These are phyloP conservation scores for Nebria salina DNA, from an alignment of 2,888 invertebrate genomes.

Conservation along the genomic window DNA sequence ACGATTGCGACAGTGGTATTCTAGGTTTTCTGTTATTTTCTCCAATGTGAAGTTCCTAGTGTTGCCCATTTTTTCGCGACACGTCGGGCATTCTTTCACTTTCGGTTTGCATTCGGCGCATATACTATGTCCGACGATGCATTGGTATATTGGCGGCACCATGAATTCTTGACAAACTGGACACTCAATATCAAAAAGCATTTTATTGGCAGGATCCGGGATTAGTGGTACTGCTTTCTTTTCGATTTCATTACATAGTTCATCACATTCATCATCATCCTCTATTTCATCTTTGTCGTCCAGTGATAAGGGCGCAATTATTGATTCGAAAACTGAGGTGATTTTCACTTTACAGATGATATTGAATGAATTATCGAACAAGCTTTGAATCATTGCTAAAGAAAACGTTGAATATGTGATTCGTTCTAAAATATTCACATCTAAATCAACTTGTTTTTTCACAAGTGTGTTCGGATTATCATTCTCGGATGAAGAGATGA, in stretches of 20 bases:
- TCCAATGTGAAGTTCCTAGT: conserved; percentile 58
- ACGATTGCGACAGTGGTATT: conserved; percentile 55
- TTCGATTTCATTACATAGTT: conserved; percentile 12
- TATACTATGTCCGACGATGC: conserved; percentile 57
- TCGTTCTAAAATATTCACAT: conserved; percentile 44
- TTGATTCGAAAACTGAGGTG: not conserved
- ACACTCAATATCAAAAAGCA: conserved; percentile 55
- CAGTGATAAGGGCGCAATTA: too few relatives aligned
- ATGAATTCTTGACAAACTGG: conserved; percentile 58
- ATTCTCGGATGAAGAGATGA: conserved; percentile 29
- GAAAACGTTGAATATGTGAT: conserved; percentile 14
- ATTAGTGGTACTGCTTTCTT: not conserved
- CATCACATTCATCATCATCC: conserved; percentile 3
- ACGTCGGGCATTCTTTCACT: conserved; percentile 55
- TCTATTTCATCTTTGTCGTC: conserved; percentile 20
- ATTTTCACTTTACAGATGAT: conserved; percentile 48
- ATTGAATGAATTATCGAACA: conserved; percentile 45
- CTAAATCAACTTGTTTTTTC: conserved; percentile 46
- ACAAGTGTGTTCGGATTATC: conserved; percentile 16
- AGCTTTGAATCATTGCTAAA: conserved; percentile 39
- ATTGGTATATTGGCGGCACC: conserved; percentile 58
- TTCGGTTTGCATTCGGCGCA: conserved; percentile 54
- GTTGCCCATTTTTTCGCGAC: conserved; percentile 52
- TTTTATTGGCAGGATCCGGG: conserved; percentile 28
- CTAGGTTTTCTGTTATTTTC: conserved; percentile 53